Conservation (phyloP, 2,797 vertebrate genomes). For the Australoheros facetus region DNA sequence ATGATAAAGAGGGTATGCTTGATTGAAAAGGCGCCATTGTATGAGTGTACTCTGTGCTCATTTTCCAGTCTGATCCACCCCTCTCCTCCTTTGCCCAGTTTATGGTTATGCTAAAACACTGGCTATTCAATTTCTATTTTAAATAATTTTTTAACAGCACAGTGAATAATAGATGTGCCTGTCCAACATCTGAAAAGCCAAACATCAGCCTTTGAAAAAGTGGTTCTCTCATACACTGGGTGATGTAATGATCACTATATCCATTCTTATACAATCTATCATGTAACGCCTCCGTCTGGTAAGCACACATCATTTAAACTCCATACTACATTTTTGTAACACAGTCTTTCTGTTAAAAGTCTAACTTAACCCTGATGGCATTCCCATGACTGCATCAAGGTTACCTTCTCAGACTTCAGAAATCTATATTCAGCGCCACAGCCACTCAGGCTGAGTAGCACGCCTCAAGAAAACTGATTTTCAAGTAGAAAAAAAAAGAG, state of each 20-base stretch:
- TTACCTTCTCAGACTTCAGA: neutral
- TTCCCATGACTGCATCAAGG: neutral
- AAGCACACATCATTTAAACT: neutral
- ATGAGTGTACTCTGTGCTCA: too few species aligned
- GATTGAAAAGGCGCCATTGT: too few species aligned
- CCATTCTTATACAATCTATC: too few species aligned
- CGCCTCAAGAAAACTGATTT: neutral
- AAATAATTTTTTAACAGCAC: neutral
- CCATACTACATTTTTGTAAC: neutral
- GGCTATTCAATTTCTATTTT: neutral
- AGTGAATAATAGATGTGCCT: neutral
- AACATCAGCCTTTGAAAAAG: neutral
- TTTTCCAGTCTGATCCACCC: neutral
- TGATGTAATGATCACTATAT: neutral
- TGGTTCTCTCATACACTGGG: neutral
- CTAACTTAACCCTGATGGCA: neutral
- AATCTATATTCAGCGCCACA: rapidly evolving
- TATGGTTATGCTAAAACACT: neutral
- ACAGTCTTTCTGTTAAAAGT: neutral
- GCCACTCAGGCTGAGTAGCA: neutral
- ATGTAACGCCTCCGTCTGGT: neutral
- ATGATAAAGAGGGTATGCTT: too few species aligned
- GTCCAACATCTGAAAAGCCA: neutral
- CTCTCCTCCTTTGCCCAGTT: rapidly evolving
- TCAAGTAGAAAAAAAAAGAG: neutral